Conservation (phyloP, 2,113 vertebrate species). For the Xenus cinereus region DNA sequence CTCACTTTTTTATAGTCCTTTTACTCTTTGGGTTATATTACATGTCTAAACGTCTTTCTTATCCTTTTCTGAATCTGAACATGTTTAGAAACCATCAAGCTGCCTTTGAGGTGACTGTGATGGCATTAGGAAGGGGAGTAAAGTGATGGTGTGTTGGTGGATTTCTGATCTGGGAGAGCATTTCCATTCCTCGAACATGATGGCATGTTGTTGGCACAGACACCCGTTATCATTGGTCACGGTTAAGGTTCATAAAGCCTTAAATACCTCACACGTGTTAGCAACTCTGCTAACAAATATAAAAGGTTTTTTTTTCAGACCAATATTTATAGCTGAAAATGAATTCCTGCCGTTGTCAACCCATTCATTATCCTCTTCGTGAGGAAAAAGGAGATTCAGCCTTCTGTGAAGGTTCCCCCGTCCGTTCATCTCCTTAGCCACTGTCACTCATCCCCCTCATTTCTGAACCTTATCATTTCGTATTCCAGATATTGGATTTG, state of each 20-base stretch:
- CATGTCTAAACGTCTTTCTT: not conserved
- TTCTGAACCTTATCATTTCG: not conserved
- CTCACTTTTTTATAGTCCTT: not conserved
- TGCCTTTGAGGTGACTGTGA: not conserved
- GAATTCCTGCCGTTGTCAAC: not conserved
- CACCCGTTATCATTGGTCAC: fast-evolving
- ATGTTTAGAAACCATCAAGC: not conserved
- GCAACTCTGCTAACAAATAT: not conserved
- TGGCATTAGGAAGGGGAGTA: not conserved
- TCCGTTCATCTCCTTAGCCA: not conserved
- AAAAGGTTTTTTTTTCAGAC: not conserved
- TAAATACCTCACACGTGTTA: not conserved
- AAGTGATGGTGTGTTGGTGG: not conserved
- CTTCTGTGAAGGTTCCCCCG: not conserved
- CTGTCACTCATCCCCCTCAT: not conserved
- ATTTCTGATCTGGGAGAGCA: not conserved
- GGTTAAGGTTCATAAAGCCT: not conserved
- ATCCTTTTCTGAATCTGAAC: not conserved
- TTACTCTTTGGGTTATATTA: not conserved
- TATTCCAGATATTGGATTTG: not conserved
- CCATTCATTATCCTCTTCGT: not conserved
- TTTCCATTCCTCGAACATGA: not conserved
- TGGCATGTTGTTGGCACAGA: not conserved
- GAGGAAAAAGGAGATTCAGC: not conserved
- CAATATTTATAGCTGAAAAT: not conserved